Conservation (phyloP, 1,140 invertebrate genomes). For the Bursaphelenchus mucronatus region DNA sequence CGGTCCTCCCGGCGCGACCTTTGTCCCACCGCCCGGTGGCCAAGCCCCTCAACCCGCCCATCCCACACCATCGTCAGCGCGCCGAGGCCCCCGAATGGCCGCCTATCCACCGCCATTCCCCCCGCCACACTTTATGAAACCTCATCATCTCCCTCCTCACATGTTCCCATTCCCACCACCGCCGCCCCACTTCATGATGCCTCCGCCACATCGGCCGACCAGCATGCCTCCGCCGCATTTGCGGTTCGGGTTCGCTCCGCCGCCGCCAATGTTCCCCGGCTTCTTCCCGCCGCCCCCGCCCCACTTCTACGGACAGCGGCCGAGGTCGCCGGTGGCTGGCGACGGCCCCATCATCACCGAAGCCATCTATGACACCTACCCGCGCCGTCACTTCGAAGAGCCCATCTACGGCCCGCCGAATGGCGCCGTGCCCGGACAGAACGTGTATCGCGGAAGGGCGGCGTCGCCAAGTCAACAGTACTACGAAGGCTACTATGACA, state of each 20-base stretch:
- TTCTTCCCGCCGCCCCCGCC: constrained; percentile 44
- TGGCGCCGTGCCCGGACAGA: constrained; percentile 37
- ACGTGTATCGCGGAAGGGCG: constrained; percentile 46
- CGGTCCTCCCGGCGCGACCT: not conserved
- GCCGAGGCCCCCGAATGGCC: not conserved
- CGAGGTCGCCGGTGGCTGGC: constrained; percentile 1
- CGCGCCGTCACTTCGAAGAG: constrained; percentile 52
- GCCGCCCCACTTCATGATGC: constrained; percentile 5
- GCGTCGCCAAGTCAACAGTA: constrained; percentile 49
- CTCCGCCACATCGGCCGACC: constrained; percentile 26
- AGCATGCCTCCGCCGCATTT: constrained; percentile 24
- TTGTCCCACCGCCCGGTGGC: constrained; percentile 5
- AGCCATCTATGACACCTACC: constrained; percentile 56
- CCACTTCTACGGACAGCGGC: constrained; percentile 23
- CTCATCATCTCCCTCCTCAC: too few relatives aligned
- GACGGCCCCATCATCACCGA: constrained; percentile 58
- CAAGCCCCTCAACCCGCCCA: not conserved
- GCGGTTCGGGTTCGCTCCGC: constrained; percentile 20
- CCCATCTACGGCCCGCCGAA: constrained; percentile 55
- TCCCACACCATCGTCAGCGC: not conserved
- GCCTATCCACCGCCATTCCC: constrained; percentile 29
- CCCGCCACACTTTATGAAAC: not conserved
- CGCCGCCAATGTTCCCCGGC: constrained; percentile 24
- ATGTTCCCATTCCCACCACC: too few relatives aligned
- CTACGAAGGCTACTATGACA: constrained; percentile 59